Evolutionary conservation across 2,113 vertebrate species (phyloP).

Genomic region (Scytalopus superciliaris): DNA sequence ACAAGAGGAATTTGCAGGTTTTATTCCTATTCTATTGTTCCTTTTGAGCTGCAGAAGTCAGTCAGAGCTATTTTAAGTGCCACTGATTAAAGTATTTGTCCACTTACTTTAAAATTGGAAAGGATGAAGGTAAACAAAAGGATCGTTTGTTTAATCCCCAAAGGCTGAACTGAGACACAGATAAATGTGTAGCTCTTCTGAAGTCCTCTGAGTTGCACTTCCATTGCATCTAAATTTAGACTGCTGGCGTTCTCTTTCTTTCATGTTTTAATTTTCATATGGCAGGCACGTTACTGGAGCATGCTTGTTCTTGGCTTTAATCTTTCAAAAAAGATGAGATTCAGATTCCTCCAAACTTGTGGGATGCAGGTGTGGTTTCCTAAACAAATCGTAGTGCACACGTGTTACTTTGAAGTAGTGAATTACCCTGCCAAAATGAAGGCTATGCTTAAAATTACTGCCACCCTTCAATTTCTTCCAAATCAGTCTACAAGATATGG

Average conservation of each 20-base stretch:
- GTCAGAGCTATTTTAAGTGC: constrained; percentile 5
- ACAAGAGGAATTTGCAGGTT: not conserved
- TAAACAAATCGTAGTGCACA: not conserved
- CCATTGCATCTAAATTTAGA: not conserved
- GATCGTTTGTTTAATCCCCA: not conserved
- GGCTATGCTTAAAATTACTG: not conserved
- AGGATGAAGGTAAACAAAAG: constrained; percentile 11
- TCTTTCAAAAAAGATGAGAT: not conserved
- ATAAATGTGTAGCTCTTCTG: not conserved
- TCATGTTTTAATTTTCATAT: not conserved
- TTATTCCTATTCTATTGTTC: not conserved
- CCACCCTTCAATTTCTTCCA: not conserved
- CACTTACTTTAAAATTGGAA: not conserved
- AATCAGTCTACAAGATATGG: not conserved
- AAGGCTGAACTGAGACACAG: not conserved
- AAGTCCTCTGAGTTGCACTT: not conserved
- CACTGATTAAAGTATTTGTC: constrained; percentile 9
- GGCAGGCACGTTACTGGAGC: not conserved
- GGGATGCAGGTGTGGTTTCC: not conserved
- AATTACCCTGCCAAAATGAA: not conserved
- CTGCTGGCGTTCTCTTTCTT: not conserved
- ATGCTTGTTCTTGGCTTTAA: not conserved
- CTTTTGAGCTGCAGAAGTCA: not conserved
- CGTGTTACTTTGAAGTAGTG: not conserved
- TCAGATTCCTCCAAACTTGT: not conserved